phyloP scores from a whole-genome alignment of 2,797 vertebrate species.

The Notolepis coatsorum region DNA sequence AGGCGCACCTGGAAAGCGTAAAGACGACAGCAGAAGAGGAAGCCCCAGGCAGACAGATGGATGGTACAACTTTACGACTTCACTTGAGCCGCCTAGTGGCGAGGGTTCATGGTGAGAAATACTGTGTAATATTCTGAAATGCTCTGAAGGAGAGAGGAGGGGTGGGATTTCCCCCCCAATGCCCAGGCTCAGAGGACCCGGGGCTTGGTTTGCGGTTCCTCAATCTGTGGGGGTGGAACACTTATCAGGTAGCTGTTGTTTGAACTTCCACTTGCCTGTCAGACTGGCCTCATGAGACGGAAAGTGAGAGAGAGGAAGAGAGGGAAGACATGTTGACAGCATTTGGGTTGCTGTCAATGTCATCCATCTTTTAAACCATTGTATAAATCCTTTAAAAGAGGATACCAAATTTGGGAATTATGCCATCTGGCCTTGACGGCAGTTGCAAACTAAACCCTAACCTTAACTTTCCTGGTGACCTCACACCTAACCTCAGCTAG shows the following conservation, averaged over 20 bases:
- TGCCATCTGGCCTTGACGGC: too few relatives aligned
- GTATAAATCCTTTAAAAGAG: conserved; percentile 7
- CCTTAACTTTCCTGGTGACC: too few relatives aligned
- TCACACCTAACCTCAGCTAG: too few relatives aligned
- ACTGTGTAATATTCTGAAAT: conserved; percentile 38
- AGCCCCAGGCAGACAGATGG: conserved; percentile 44
- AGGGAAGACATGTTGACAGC: conserved; percentile 40
- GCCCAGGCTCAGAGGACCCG: conserved; percentile 25
- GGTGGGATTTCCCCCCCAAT: conserved; percentile 22
- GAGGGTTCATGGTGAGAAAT: conserved; percentile 46
- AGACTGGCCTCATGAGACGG: conserved; percentile 47
- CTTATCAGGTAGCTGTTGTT: conserved; percentile 47
- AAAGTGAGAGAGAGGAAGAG: conserved; percentile 2
- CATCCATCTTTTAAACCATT: neutral
- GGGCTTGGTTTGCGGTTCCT: conserved; percentile 31
- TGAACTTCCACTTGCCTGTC: conserved; percentile 61
- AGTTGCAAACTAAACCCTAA: too few relatives aligned
- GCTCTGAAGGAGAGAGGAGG: conserved; percentile 8
- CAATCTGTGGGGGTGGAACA: conserved; percentile 32
- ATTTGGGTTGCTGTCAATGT: conserved; percentile 15
- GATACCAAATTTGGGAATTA: conserved; percentile 21
- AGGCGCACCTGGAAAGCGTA: conserved; percentile 21
- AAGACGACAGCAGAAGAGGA: too few relatives aligned
- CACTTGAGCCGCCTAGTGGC: conserved; percentile 27
- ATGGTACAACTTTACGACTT: conserved; percentile 27